Percentiles rank a stretch among this genome's conserved stretches.
Evolutionary conservation across 2,113 vertebrate species (phyloP).

Genomic region (Cyanistes caeruleus): DNA sequence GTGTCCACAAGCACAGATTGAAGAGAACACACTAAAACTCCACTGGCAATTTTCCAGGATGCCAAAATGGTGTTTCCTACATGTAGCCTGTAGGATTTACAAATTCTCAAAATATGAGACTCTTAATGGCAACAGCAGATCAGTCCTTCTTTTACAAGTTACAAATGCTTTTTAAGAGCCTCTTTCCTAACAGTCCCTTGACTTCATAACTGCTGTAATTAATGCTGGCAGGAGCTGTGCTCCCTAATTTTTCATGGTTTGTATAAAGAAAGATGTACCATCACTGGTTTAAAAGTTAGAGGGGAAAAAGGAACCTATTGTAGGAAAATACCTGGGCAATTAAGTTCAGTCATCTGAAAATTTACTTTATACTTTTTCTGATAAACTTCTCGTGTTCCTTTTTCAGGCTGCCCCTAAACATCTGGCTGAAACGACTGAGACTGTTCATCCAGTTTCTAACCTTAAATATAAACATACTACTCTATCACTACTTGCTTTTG

Average conservation of each 20-base stretch:
- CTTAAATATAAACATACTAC: background rate
- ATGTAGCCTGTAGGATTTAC: background rate
- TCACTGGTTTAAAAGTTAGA: background rate
- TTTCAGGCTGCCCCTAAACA: background rate
- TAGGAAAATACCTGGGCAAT: background rate
- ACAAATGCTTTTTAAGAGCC: background rate
- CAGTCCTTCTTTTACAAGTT: conserved; percentile 4
- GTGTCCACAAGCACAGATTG: background rate
- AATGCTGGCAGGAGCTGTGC: background rate
- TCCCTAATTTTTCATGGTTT: background rate
- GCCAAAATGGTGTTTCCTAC: background rate
- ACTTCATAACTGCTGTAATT: conserved; percentile 15
- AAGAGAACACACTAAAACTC: background rate
- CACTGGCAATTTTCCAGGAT: background rate
- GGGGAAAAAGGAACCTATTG: background rate
- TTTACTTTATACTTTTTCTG: background rate
- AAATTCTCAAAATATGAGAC: background rate
- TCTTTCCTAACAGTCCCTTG: background rate
- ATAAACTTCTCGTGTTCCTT: background rate
- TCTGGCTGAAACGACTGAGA: background rate
- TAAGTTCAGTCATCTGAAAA: background rate
- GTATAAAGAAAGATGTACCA: background rate
- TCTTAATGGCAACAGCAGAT: conserved; percentile 3
- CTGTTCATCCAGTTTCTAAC: background rate
- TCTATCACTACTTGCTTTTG: background rate